Evolutionary conservation across 2,797 vertebrate species (phyloP).

Genomic region (Gallinago nigripennis): DNA sequence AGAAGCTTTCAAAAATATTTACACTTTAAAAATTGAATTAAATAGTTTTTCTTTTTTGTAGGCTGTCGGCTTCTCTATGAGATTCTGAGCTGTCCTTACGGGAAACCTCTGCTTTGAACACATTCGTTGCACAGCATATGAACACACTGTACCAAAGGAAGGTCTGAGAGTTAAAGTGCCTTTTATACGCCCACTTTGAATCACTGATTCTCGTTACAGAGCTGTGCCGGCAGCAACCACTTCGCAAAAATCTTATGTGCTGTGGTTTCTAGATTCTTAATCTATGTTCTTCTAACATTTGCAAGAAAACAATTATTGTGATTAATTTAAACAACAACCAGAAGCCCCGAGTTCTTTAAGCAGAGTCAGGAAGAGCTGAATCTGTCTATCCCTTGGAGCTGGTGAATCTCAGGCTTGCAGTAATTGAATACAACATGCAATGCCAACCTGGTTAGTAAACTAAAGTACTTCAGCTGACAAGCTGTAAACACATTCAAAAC

Average conservation of each 20-base stretch:
- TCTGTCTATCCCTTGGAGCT: constrained; percentile 24
- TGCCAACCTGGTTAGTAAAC: constrained; percentile 55
- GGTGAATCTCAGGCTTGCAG: neutral
- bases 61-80: neutral
- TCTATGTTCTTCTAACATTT: neutral
- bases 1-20: constrained; percentile 37
- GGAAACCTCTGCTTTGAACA: constrained; percentile 24
- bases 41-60: neutral
- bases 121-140: neutral
- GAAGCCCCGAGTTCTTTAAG: neutral
- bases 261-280: constrained; percentile 30
- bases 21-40: neutral
- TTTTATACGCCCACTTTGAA: constrained; percentile 48
- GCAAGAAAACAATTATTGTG: constrained; percentile 21
- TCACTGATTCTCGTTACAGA: constrained; percentile 13
- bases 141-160: constrained; percentile 31
- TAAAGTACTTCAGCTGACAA: constrained; percentile 6
- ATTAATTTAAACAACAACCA: constrained; percentile 16
- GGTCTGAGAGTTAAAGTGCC: constrained; percentile 25
- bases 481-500: constrained; percentile 35
- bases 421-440: constrained; percentile 15
- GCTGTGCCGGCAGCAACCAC: neutral
- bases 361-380: neutral
- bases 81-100: neutral
- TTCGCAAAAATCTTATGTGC: neutral